Percentiles rank a stretch among this genome's conserved stretches.
Evolutionary conservation across 2,888 invertebrate genomes (phyloP).

Genomic region (Euclidia mi): DNA sequence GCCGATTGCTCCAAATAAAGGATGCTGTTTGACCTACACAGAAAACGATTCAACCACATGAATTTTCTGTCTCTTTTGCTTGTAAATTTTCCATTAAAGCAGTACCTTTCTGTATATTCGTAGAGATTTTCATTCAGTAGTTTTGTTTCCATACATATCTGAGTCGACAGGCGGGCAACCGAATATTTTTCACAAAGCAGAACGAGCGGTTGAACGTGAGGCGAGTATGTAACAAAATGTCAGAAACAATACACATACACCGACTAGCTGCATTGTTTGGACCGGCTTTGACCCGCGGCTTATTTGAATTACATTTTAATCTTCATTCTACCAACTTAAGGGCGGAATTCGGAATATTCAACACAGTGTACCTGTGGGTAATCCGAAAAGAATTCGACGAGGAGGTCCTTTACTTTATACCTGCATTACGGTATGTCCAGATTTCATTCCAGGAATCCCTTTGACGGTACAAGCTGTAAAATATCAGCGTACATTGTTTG

Average conservation of each 20-base stretch:
- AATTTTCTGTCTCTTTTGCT: no score
- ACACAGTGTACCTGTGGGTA: slow-evolving; percentile 9
- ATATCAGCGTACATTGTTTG: no score
- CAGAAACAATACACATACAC: slow-evolving; percentile 35
- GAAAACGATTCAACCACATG: no score
- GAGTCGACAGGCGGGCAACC: background rate
- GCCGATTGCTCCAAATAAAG: no score
- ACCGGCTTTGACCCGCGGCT: slow-evolving; percentile 30
- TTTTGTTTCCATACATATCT: slow-evolving; percentile 6
- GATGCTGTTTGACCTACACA: no score
- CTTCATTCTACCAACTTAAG: slow-evolving; percentile 24
- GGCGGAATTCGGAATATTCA: slow-evolving; percentile 33
- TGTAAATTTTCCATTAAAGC: background rate
- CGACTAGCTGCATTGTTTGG: slow-evolving; percentile 43
- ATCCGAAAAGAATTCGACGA: slow-evolving; percentile 15
- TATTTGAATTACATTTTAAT: slow-evolving; percentile 41
- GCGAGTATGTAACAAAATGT: slow-evolving; percentile 38
- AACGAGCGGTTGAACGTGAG: slow-evolving; percentile 15
- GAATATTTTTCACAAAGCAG: slow-evolving; percentile 13
- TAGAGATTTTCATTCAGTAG: background rate
- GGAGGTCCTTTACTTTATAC: background rate
- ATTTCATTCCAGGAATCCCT: slow-evolving; percentile 9
- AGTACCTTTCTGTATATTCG: background rate
- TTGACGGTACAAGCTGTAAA: slow-evolving; percentile 3
- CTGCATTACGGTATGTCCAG: background rate